These are phyloP conservation scores for Dryadula phaetusa DNA, from an alignment of 2,888 invertebrate genomes.

Conservation along the genomic window DNA sequence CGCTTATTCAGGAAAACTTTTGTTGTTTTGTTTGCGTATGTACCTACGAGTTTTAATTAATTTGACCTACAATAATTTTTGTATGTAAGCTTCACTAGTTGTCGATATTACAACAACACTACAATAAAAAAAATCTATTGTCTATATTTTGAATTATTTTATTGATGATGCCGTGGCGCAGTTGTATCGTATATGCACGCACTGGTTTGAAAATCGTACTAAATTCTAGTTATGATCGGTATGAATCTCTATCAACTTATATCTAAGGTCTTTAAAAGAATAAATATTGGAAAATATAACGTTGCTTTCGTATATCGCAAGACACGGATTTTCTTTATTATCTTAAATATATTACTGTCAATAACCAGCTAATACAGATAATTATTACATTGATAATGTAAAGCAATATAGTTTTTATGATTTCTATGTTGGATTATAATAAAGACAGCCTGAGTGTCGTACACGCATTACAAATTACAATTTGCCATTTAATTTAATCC, in stretches of 20 bases:
- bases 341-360: no score
- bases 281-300: no score
- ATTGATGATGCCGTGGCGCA: neutral
- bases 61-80: neutral
- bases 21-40: neutral
- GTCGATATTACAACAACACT: neutral
- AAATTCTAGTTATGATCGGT: no score
- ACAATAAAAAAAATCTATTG: neutral
- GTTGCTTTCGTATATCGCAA: no score
- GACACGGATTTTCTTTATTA: no score
- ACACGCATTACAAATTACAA: conserved; percentile 28
- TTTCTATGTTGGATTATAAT: neutral
- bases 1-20: neutral
- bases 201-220: no score
- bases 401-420: neutral
- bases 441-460: neutral
- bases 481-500: conserved; percentile 30
- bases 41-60: neutral
- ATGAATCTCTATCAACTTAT: no score
- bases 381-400: no score
- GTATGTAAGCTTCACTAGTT: neutral
- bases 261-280: no score
- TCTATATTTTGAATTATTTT: neutral
- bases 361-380: no score
- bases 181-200: neutral